Base-by-base conservation (phyloP, 2,113 vertebrate species). In the Dasyprocta punctata region DNA sequence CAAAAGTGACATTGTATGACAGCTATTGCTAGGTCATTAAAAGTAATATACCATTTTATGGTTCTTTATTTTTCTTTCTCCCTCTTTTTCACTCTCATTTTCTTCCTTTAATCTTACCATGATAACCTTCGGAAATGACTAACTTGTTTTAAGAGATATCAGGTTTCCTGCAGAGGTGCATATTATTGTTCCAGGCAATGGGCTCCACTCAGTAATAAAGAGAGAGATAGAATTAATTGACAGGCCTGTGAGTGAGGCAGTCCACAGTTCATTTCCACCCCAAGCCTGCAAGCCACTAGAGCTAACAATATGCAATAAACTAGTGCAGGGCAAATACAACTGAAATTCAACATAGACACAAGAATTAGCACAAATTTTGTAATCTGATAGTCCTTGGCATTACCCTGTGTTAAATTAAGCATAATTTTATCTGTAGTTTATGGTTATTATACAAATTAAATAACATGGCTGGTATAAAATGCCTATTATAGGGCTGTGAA, bases 371-470 rank as follows among this genome's bases (percentile, higher is more conserved):
- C 49, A 86, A 58, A 75, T 54, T 44, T 77, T 36, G 67, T 44
- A 49, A 49, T 80, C 17, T 80, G 3, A 0, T 26, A 6, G 83
- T 12, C 0, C 24, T 82, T 86, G 3, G 1, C n/a, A 36, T 91
- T 86, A 77, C 9, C 16, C 75, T 95, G 8, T 82, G 9, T 20
- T 52, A 89, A 88, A 63, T 33, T 41, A 49, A 90, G 7, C 17
- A 41, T 54, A 60, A 60, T 73, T 47, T 17, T 52, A 44, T 36
- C 8, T 75, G 16, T 84, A 71, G 36, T 24, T 26, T 49, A 49
- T 67, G 1, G 17, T 61, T 96, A 28, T 38, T 81, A 44, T 61
- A 38, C 1, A 71, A 86, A 88, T 95, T 86, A 77, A 85, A 60
- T 38, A 56, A 24, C 44, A 54, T 16, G 1, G 75, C 19, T 89